Percentiles rank a stretch among this genome's conserved stretches.
These are phyloP conservation scores for Linurgus olivaceus DNA, from an alignment of 2,797 vertebrate species.

Conservation along the genomic window DNA sequence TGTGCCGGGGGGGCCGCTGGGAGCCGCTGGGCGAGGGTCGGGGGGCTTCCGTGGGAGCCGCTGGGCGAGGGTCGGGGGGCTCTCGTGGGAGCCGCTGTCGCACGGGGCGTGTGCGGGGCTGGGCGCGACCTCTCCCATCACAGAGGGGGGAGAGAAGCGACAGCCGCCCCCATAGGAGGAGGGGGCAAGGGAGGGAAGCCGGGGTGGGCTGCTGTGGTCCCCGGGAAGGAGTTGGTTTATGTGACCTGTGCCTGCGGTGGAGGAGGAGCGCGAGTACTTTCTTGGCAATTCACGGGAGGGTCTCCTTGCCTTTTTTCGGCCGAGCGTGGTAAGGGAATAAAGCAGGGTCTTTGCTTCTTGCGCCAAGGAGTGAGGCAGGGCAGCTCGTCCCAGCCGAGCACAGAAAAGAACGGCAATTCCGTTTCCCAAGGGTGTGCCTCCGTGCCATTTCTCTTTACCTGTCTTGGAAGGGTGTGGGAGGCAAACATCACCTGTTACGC, in stretches of 20 bases:
- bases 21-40: not conserved
- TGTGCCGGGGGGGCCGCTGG: not conserved
- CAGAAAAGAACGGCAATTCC: rapidly evolving
- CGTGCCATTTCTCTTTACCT: not conserved
- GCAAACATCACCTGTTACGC: not conserved
- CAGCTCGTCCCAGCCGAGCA: not conserved
- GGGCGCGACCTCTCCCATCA: not conserved
- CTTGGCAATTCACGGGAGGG: rapidly evolving
- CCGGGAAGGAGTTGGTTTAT: not conserved
- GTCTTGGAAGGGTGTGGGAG: not conserved
- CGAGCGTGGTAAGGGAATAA: not conserved
- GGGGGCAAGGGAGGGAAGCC: not conserved
- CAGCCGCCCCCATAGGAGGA: not conserved
- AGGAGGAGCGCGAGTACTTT: not conserved
- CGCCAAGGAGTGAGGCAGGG: not conserved
- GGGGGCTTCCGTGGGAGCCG: not conserved
- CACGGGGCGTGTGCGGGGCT: not conserved
- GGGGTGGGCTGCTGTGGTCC: not conserved
- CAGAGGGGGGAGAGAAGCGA: not conserved
- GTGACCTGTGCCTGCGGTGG: not conserved
- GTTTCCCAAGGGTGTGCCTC: not conserved
- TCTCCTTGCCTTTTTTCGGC: not conserved
- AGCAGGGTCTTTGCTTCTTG: not conserved
- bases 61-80: not conserved
- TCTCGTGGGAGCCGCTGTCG: not conserved